Evolutionary conservation across 2,888 invertebrate genomes (phyloP), one percentile per base, ranked within the genome.

Genomic region (Oxyteleia sp.): DNA sequence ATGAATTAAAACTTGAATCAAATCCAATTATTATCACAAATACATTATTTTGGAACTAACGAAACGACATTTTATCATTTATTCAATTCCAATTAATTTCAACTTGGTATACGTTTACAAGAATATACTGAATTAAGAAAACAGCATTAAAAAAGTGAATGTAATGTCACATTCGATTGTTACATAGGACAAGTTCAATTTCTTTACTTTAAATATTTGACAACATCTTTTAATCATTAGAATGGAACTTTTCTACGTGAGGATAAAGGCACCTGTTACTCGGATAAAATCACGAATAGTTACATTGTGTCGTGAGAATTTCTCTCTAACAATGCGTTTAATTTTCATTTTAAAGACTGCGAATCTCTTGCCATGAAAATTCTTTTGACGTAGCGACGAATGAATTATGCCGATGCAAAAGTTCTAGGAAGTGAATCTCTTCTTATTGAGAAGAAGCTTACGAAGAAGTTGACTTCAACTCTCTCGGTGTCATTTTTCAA

Each of bases 301-400:
- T 72, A 55, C 80, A 81, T 72, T 82, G 64, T 76, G 68, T 76
- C 64, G 76, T 45, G 53, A 76, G 66, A 72, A 69, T 49, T 59
- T 66, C 61, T 18, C 64, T 76, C 71, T 66, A 76, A 76, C 76
- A 82, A 76, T 82, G 71, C 82, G 82, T 82, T 81, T 75, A 81
- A 81, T 81, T 81, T 69, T 81, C 81, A 74, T 75, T 81, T 75
- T 69, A 81, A 74, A 53, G 69, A 68, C 74, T 74, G 23, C 61
- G 59, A 72, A 35, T 80, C 66, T 45, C 53, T 43, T 57, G 59
- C 63, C 15, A 51, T 49, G 72, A 71, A 66, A 49, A 82, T 76
- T 72, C 76, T 64, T 76, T 71, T 76, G 76, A 72, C 66, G 72
- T 32, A 49, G 66, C 55, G 75, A 69, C 69, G 75, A 82, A 69